Base-by-base conservation (phyloP, 2,888 invertebrate species). In the Lomographa bimaculata region DNA sequence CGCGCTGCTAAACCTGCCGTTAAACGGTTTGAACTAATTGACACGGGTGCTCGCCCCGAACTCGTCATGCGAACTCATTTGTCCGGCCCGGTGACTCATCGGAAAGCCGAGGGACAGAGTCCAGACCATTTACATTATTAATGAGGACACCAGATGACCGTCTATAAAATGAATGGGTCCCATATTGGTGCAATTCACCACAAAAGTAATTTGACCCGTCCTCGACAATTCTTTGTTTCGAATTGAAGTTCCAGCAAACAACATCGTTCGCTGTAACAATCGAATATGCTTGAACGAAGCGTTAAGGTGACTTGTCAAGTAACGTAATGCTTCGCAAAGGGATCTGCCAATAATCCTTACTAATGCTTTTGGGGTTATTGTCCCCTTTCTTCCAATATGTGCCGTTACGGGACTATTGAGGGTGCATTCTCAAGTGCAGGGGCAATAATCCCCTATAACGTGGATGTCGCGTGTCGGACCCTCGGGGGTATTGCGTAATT, bases 351-450 rank as follows among this genome's bases (percentile, higher is more conserved):
- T 85, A 82, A 85, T 83, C 80, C 76, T 53, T 53, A 62, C 61
- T 79, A 78, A 83, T 77, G 71, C 67, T 62, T 46, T 59, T 57
- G 73, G 82, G 81, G 79, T 72, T 68, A 47, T 47, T 32, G 47
- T 69, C 65, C 75, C 70, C 73, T 76, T 70, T 59, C 68, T 65
- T 71, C 64, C 73, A 69, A 79, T 75, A 76, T 75, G 64, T 70
- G 65, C 57, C 64, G 59, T 55, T 64, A 64, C 59, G 51, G 49
- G 57, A 62, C 55, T 57, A 57, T 57, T 55, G 77, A 64, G 84
- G 84, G 85, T 85, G 84, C 83, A 83, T 80, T 76, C 70, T 73
- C 60, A 69, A 83, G 80, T 77, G 78, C 72, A 76, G 65, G 42
- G 65, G 68, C 75, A 81, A 76, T 82, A 85, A 85, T 85, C 80